These are phyloP conservation scores for Dicycla oo DNA, from an alignment of 2,888 invertebrate genomes.

Conservation along the genomic window DNA sequence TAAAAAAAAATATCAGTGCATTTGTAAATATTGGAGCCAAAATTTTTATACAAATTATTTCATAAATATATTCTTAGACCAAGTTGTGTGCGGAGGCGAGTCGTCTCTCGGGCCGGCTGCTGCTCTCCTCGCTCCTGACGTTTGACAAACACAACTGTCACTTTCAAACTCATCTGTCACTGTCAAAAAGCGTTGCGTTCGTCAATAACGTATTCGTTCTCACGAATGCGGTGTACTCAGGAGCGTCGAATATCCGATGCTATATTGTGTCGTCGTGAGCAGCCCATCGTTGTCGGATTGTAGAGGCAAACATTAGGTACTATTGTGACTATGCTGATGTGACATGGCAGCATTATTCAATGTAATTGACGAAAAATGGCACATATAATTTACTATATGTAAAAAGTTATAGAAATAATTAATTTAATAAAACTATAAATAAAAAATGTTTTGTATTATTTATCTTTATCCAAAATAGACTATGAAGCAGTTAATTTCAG, in stretches of 20 bases:
- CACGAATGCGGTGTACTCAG: constrained; percentile 23
- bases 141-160: constrained; percentile 38
- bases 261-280: constrained; percentile 58
- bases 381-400: constrained; percentile 89
- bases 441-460: constrained; percentile 81
- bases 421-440: constrained; percentile 91
- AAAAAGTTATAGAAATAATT: constrained; percentile 90
- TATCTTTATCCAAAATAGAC: constrained; percentile 20
- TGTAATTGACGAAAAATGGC: constrained; percentile 87
- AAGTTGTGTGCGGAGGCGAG: constrained; percentile 76
- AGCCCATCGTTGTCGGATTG: constrained; percentile 79
- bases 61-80: constrained; percentile 86
- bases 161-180: constrained; percentile 24
- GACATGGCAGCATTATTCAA: constrained; percentile 87
- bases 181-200: constrained; percentile 33
- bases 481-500: background rate
- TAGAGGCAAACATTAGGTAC: constrained; percentile 88
- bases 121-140: constrained; percentile 47
- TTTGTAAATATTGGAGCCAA: constrained; percentile 89
- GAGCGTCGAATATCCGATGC: constrained; percentile 51
- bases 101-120: constrained; percentile 66
- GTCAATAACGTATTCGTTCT: constrained; percentile 35
- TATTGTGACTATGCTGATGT: constrained; percentile 83
- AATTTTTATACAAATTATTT: constrained; percentile 90
- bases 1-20: constrained; percentile 84